phyloP scores from a whole-genome alignment of 2,113 vertebrate species.

The Octodon degus region DNA sequence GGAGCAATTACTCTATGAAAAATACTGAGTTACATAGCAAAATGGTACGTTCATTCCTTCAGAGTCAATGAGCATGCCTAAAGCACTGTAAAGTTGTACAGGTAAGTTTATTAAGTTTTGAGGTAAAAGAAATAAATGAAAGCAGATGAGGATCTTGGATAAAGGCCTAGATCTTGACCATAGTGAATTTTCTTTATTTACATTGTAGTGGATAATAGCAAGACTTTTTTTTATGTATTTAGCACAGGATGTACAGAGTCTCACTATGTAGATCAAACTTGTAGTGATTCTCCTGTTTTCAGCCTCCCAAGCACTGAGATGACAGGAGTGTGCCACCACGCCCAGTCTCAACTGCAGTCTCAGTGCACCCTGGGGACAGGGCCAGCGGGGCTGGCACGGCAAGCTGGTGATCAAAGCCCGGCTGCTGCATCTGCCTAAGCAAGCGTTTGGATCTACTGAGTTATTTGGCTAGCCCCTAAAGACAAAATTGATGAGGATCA shows the following conservation, averaged over 20 bases:
- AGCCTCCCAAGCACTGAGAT: no score
- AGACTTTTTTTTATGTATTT: neutral
- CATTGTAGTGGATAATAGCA: slow-evolving; percentile 71
- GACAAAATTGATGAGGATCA: slow-evolving; percentile 65
- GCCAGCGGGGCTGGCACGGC: no score
- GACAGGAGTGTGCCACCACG: no score
- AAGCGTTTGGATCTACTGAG: no score
- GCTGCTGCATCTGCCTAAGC: no score
- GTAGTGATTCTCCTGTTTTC: no score
- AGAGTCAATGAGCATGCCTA: neutral
- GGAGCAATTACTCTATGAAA: neutral
- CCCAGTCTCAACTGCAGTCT: no score
- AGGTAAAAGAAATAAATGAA: slow-evolving; percentile 69
- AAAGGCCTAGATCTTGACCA: slow-evolving; percentile 73
- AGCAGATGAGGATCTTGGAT: slow-evolving; percentile 76
- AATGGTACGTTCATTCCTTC: slow-evolving; percentile 48
- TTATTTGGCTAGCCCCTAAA: no score
- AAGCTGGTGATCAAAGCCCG: no score
- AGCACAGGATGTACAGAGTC: no score
- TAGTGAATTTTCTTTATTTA: slow-evolving; percentile 72
- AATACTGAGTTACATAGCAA: neutral
- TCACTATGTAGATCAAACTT: no score
- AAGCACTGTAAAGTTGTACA: slow-evolving; percentile 56
- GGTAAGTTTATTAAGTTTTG: slow-evolving; percentile 73
- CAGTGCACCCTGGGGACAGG: neutral